Conservation (phyloP, 2,113 vertebrate species). For the Lampris megalopsis region DNA sequence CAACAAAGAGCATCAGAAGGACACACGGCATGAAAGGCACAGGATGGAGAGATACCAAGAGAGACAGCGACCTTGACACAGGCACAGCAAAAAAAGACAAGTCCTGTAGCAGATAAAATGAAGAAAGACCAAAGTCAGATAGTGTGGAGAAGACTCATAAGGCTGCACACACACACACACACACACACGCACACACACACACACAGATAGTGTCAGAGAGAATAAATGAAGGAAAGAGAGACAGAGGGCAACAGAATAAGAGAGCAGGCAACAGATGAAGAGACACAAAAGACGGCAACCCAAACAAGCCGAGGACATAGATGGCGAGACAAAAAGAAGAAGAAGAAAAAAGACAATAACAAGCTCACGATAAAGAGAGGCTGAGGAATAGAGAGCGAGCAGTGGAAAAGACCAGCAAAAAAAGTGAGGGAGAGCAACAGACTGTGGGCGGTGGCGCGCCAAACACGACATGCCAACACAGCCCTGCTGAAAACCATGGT, state of each 20-base stretch:
- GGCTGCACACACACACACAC: neutral
- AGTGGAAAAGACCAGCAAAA: slow-evolving; percentile 7
- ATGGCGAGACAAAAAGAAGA: neutral
- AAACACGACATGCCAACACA: slow-evolving; percentile 50
- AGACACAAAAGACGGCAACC: slow-evolving; percentile 4
- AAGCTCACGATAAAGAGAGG: neutral
- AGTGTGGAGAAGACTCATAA: neutral
- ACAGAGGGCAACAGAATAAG: neutral
- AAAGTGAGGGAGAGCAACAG: slow-evolving; percentile 21
- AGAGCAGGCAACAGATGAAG: neutral
- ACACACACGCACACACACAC: neutral
- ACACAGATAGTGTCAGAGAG: neutral
- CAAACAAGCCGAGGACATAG: neutral
- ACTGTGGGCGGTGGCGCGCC: slow-evolving; percentile 21
- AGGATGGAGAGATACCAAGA: neutral
- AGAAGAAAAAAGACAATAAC: slow-evolving; percentile 4
- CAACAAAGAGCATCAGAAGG: neutral
- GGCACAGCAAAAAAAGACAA: too few species aligned
- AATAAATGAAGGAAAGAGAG: neutral
- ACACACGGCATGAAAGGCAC: neutral
- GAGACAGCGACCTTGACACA: too few species aligned
- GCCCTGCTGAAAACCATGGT: slow-evolving; percentile 1
- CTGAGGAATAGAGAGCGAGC: neutral
- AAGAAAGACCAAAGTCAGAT: too few species aligned
- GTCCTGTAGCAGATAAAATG: too few species aligned